phyloP scores from a whole-genome alignment of 2,888 invertebrate genomes.

The Tillus elongatus region DNA sequence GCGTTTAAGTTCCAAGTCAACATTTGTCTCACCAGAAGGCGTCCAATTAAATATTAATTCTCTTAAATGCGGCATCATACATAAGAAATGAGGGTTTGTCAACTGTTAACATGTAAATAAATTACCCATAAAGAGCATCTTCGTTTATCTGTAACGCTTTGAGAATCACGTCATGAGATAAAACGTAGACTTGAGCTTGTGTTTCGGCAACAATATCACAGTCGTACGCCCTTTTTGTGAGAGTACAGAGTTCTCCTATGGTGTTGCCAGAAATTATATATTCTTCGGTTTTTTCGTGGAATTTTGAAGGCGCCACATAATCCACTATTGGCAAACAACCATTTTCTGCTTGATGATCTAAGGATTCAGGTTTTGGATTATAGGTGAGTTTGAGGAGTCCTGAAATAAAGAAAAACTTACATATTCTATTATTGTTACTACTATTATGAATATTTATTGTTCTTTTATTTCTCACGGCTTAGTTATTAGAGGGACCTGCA shows the following conservation, averaged over 20 bases:
- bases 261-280: background rate
- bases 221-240: background rate
- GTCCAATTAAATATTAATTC: too few relatives aligned
- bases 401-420: background rate
- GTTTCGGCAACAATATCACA: slow-evolving; percentile 2
- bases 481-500: too few relatives aligned
- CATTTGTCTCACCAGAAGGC: too few relatives aligned
- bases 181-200: background rate
- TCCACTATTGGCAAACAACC: background rate
- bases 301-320: background rate
- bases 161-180: background rate
- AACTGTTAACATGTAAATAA: too few relatives aligned
- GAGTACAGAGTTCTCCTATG: background rate
- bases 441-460: too few relatives aligned
- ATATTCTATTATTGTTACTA: too few relatives aligned
- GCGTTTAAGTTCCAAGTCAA: too few relatives aligned
- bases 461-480: too few relatives aligned
- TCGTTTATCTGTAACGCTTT: background rate
- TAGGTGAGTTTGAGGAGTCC: background rate
- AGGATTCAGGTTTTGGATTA: background rate
- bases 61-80: too few relatives aligned
- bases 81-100: too few relatives aligned
- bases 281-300: background rate
- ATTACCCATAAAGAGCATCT: background rate
- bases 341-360: background rate